Evolutionary conservation across 2,113 vertebrate genomes (phyloP).

Genomic region (Cyphomyrus plagiostoma): DNA sequence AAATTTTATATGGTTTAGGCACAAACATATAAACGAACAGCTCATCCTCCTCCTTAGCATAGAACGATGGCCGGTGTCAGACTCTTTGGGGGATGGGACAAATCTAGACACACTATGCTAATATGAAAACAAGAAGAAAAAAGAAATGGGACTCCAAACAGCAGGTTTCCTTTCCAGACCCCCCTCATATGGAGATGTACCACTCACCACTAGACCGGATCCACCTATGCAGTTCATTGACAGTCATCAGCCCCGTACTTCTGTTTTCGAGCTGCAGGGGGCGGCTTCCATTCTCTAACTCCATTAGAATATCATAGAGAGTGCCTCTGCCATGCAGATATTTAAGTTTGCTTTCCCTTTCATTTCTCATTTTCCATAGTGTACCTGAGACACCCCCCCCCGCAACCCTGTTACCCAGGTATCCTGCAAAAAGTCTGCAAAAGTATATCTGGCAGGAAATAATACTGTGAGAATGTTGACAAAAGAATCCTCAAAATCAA

Average conservation of each 20-base stretch:
- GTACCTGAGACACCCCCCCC: constrained; percentile 13
- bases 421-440: background rate
- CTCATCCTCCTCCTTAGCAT: background rate
- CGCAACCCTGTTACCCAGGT: background rate
- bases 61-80: background rate
- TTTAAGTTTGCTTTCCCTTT: constrained; percentile 16
- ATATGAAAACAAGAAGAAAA: background rate
- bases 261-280: background rate
- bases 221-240: background rate
- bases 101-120: background rate
- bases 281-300: too few relatives aligned
- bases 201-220: background rate
- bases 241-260: background rate
- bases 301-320: constrained; percentile 11
- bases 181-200: background rate
- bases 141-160: background rate
- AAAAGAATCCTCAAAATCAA: background rate
- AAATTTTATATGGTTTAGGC: background rate
- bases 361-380: constrained; percentile 23
- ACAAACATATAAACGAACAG: background rate
- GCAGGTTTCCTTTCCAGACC: background rate
- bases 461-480: background rate
- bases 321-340: background rate
- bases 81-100: background rate
- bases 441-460: constrained; percentile 4